Conservation (phyloP, 1,140 invertebrate genomes). For the Pachyrhynchus sulphureomaculatus region DNA sequence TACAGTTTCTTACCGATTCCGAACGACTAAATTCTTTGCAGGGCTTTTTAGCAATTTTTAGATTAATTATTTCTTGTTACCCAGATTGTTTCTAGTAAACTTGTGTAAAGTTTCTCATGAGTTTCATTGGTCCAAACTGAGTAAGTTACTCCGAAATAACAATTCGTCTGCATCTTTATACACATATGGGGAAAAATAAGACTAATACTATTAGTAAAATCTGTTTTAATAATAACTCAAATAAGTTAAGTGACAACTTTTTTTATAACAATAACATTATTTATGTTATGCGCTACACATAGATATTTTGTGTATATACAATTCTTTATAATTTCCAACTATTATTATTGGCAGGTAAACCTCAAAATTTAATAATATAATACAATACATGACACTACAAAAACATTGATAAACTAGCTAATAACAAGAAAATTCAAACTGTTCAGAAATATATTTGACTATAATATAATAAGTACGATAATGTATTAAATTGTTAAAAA, state of each 20-base stretch:
- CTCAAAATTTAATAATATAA: constrained; percentile 30
- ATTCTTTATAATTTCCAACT: constrained; percentile 30
- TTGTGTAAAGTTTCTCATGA: too few relatives aligned
- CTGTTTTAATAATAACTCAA: constrained; percentile 50
- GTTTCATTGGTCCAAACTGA: too few relatives aligned
- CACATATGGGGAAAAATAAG: too few relatives aligned
- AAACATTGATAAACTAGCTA: constrained; percentile 52
- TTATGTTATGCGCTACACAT: constrained; percentile 46
- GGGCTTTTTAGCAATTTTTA: too few relatives aligned
- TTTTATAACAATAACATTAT: constrained; percentile 50
- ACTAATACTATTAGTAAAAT: constrained; percentile 42
- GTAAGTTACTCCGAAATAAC: too few relatives aligned
- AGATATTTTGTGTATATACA: constrained; percentile 49
- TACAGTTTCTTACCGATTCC: too few relatives aligned
- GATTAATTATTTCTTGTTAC: too few relatives aligned
- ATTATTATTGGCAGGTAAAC: constrained; percentile 26
- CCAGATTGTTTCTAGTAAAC: too few relatives aligned
- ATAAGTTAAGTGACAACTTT: constrained; percentile 51
- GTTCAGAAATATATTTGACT: constrained; percentile 41
- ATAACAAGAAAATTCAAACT: constrained; percentile 50
- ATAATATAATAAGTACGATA: constrained; percentile 31
- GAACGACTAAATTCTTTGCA: too few relatives aligned
- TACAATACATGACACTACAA: constrained; percentile 51
- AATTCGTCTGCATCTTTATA: too few relatives aligned
- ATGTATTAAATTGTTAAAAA: constrained; percentile 41